Conservation (phyloP, 2,113 vertebrate genomes). For the Otocyon megalotis region DNA sequence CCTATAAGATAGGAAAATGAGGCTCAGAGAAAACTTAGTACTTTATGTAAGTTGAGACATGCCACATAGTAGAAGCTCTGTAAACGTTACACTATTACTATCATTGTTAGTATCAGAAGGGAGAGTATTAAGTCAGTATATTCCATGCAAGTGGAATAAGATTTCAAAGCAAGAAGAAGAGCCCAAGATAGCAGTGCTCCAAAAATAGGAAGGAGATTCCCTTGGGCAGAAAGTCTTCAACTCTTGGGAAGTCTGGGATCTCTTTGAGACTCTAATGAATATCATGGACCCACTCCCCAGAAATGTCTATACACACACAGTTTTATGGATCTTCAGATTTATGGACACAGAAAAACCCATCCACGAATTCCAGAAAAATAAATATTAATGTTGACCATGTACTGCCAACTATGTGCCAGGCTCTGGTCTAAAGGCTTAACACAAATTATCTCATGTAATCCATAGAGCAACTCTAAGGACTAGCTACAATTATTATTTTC, state of each 20-base stretch:
- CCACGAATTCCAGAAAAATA: background rate
- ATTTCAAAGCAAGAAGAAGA: background rate
- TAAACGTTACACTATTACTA: background rate
- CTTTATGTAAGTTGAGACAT: background rate
- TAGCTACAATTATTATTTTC: background rate
- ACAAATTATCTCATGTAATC: background rate
- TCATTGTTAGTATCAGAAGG: background rate
- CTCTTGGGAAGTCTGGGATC: background rate
- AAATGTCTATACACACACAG: background rate
- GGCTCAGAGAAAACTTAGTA: background rate
- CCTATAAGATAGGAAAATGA: background rate
- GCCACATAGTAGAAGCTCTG: background rate
- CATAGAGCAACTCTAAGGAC: background rate
- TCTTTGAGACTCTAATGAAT: background rate
- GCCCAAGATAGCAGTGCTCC: background rate
- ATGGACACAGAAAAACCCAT: background rate
- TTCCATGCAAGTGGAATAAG: background rate
- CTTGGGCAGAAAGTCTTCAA: background rate
- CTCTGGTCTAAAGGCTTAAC: background rate
- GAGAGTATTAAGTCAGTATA: background rate
- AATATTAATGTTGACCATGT: background rate
- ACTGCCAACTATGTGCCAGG: background rate
- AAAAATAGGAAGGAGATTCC: background rate
- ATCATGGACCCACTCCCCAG: background rate
- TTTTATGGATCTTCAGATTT: background rate